Base-by-base conservation (phyloP, 2,113 vertebrate genomes). In the Triplophysa siluroides region DNA sequence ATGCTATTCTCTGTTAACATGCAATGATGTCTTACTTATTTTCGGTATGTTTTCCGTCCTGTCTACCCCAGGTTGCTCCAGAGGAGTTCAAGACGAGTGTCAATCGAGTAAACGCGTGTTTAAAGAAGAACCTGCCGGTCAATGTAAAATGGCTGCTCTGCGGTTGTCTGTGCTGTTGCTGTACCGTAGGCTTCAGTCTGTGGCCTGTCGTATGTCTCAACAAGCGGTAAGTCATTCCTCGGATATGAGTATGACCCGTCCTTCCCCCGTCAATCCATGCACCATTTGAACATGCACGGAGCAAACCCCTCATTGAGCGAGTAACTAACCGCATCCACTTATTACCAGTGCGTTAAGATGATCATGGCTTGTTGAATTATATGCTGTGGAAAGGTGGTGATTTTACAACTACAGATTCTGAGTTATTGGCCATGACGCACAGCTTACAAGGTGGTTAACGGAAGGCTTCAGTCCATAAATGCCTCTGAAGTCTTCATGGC, bases 141-240 rank as follows among this genome's bases (percentile, higher is more conserved):
- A 99, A 96, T 86, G 95, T 98, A 73, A 99, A 97, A 89, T 99
- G 98, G 98, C 93, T 99, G 83, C 94, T 99, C 0, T 99, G 98
- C 83, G 98, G 98, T 85, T 98, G 97, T 89, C 92, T 99, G 84
- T 99, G 98, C 89, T 99, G 98, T 87, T 99, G 97, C 91, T 99
- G 98, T 90, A 99, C 97, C 0, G 92, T 98, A 74, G 98, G 98
- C 86, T 99, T 96, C 90, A 99, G 98, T 89, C 92, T 99, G n/a
- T 99, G 98, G 98, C 98, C 98, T 3, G 96, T 99, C 79, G 94
- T 99, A 88, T 99, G 98, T 93, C 96, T 99, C 88, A 99, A 98
- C 93, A 99, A 99, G 93, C 96, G 96, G 98, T 98, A 85, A 95
- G 96, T 93, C 72, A 50, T 52, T 69, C 26, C 84, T 78, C 79